phyloP scores from a whole-genome alignment of 2,888 invertebrate genomes.

The Himalopsyche kuldschensis region DNA sequence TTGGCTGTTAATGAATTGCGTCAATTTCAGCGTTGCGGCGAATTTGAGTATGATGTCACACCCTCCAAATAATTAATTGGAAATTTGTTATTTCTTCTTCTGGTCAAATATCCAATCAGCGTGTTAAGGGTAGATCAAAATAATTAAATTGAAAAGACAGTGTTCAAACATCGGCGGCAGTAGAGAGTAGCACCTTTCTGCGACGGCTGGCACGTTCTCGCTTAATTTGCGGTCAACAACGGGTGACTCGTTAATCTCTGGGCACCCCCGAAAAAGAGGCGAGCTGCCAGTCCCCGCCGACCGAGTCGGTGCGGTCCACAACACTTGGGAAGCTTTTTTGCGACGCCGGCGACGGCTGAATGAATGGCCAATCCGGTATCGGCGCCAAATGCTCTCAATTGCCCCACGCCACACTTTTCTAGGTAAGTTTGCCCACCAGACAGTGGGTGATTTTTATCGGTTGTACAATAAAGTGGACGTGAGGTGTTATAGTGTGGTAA shows the following conservation, averaged over 20 bases:
- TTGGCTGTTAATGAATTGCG: too few relatives aligned
- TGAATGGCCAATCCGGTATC: slow-evolving; percentile 3
- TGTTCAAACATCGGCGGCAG: background rate
- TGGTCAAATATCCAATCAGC: too few relatives aligned
- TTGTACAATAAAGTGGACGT: background rate
- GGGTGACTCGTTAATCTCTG: slow-evolving; percentile 29
- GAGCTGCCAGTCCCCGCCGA: background rate
- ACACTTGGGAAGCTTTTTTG: background rate
- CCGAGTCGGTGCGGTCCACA: background rate
- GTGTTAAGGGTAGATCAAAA: too few relatives aligned
- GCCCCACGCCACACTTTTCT: background rate
- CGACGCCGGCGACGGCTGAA: background rate
- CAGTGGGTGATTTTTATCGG: background rate
- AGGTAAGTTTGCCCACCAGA: background rate
- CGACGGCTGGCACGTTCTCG: slow-evolving; percentile 5
- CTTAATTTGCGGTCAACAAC: slow-evolving; percentile 34
- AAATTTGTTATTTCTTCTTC: too few relatives aligned
- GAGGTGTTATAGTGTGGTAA: background rate
- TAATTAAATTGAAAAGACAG: too few relatives aligned
- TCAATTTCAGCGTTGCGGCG: too few relatives aligned
- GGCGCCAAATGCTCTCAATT: slow-evolving; percentile 1
- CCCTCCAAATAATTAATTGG: too few relatives aligned
- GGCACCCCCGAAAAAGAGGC: background rate
- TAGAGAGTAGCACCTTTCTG: background rate
- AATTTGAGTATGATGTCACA: too few relatives aligned